phyloP scores from a whole-genome alignment of 1,140 invertebrate species.

The Delia radicum region DNA sequence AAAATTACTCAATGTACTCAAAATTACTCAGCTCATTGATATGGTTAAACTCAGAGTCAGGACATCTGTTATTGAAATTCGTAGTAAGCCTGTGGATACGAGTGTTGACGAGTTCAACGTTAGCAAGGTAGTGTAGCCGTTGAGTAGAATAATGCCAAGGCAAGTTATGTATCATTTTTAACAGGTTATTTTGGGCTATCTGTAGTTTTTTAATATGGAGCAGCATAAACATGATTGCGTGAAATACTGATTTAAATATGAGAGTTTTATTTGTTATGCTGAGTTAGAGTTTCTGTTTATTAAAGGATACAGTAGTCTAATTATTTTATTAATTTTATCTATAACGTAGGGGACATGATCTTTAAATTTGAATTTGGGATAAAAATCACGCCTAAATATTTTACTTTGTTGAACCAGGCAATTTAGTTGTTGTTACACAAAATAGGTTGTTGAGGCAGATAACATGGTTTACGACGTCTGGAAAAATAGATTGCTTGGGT shows the following conservation, averaged over 20 bases:
- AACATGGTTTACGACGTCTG: not conserved
- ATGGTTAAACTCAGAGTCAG: no score
- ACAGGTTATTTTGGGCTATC: not conserved
- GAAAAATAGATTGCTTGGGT: not conserved
- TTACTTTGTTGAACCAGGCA: not conserved
- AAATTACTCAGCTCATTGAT: no score
- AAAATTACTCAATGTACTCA: no score
- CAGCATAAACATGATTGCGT: not conserved
- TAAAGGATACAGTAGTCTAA: not conserved
- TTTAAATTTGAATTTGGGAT: not conserved
- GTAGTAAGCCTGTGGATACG: no score
- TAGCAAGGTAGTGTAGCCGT: not conserved
- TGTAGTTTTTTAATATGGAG: not conserved
- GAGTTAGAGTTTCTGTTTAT: not conserved
- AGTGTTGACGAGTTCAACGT: not conserved
- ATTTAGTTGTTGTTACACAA: not conserved
- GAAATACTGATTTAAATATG: not conserved
- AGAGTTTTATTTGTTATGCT: not conserved
- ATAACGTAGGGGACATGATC: not conserved
- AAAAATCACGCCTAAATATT: not conserved
- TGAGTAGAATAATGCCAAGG: not conserved
- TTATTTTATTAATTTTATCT: not conserved
- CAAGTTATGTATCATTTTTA: not conserved
- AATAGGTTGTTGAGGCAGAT: not conserved
- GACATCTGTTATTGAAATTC: no score